A percentile compares a stretch with the other conserved stretches of the same genome.
Evolutionary conservation across 2,113 vertebrate species (phyloP).

Genomic region (Gymnobelideus leadbeateri): DNA sequence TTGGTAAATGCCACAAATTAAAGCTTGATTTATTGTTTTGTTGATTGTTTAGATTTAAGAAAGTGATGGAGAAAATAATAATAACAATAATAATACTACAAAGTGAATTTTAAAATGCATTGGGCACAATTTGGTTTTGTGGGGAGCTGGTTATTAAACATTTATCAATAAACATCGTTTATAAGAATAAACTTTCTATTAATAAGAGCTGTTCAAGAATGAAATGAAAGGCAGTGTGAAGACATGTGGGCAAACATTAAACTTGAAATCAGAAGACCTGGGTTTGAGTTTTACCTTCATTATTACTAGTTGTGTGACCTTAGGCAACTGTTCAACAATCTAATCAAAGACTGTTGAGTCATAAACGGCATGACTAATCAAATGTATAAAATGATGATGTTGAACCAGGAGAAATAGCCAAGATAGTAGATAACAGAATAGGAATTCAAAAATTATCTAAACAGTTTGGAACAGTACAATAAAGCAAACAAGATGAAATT

Average conservation of each 20-base stretch:
- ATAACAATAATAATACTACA: background rate
- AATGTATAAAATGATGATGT: too few species aligned
- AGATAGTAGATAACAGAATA: too few species aligned
- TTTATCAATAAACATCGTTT: background rate
- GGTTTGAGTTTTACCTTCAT: background rate
- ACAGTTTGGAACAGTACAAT: too few species aligned
- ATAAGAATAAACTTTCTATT: background rate
- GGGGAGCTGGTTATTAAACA: background rate
- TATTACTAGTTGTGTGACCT: too few species aligned
- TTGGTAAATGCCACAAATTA: background rate
- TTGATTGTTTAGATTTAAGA: background rate
- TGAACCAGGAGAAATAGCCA: too few species aligned
- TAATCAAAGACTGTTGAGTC: too few species aligned
- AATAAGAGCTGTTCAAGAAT: background rate
- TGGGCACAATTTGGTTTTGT: background rate
- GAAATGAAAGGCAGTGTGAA: background rate
- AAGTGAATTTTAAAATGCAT: background rate
- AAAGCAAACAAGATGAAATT: too few species aligned
- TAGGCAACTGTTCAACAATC: too few species aligned
- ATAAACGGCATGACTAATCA: too few species aligned
- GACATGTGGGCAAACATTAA: background rate
- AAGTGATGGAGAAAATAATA: background rate
- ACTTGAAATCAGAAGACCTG: background rate
- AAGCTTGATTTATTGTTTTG: background rate
- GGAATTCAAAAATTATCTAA: too few species aligned